A percentile compares a stretch with the other conserved stretches of the same genome.
Evolutionary conservation across 2,797 vertebrate species (phyloP).

Genomic region (Falco rusticolus): DNA sequence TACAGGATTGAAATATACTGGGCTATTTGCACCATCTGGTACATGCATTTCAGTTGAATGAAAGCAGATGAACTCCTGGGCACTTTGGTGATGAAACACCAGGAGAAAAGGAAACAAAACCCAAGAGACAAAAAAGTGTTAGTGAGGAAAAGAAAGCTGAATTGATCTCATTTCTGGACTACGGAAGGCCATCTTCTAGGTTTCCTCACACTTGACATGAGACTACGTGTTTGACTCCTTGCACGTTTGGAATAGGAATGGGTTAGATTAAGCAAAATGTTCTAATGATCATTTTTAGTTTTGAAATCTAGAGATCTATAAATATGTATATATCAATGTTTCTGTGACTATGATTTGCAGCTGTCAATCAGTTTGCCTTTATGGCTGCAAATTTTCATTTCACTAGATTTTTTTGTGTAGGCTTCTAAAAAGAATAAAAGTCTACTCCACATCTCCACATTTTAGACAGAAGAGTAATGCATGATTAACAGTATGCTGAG

Average conservation of each 20-base stretch:
- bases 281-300: conserved; percentile 57
- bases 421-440: conserved; percentile 66
- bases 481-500: conserved; percentile 73
- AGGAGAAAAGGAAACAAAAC: conserved; percentile 66
- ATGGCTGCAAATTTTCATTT: conserved; percentile 56
- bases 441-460: conserved; percentile 62
- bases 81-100: conserved; percentile 66
- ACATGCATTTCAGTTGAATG: conserved; percentile 67
- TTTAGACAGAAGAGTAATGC: conserved; percentile 71
- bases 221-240: conserved; percentile 4
- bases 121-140: conserved; percentile 48
- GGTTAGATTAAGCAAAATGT: conserved; percentile 39
- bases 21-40: conserved; percentile 71
- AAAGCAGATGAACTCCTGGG: conserved; percentile 63
- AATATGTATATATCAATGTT: conserved; percentile 69
- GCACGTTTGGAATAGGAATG: conserved; percentile 9
- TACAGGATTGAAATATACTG: conserved; percentile 69
- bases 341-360: conserved; percentile 65
- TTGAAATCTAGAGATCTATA: conserved; percentile 54
- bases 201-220: neutral
- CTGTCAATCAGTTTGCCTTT: conserved; percentile 66
- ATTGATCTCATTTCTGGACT: conserved; percentile 39
- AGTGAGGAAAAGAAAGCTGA: conserved; percentile 21
- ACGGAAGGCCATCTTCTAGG: conserved; percentile 5
- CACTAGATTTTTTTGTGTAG: conserved; percentile 23